Conservation (phyloP, 2,113 vertebrate genomes). For the Elachura formosa region DNA sequence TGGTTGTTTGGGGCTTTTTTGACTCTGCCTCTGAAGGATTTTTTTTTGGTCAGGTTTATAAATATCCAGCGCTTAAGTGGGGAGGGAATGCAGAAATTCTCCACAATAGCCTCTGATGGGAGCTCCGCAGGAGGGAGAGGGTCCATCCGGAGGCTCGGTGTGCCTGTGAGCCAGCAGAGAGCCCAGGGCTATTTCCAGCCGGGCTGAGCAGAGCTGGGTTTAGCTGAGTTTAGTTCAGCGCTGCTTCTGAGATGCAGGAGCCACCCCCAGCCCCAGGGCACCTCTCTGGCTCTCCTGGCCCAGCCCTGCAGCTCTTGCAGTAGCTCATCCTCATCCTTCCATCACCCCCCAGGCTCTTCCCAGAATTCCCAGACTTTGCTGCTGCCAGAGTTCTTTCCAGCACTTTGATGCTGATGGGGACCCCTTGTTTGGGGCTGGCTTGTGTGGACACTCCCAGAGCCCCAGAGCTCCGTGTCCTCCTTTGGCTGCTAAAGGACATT, state of each 20-base stretch:
- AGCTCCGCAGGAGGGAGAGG: neutral
- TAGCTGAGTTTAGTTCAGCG: neutral
- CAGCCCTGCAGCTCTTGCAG: neutral
- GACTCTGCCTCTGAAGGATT: neutral
- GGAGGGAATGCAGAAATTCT: neutral
- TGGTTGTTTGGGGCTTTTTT: neutral
- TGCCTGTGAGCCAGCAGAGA: neutral
- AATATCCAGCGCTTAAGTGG: conserved; percentile 12
- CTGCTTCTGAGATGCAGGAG: accelerated
- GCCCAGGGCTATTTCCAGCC: neutral
- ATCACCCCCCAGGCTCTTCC: accelerated
- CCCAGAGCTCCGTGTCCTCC: neutral
- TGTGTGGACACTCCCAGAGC: accelerated
- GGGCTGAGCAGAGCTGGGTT: accelerated
- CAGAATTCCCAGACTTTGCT: neutral
- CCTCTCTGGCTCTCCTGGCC: neutral
- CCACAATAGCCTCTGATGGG: neutral
- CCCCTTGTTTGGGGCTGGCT: accelerated
- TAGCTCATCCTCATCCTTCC: no score
- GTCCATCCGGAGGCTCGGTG: neutral
- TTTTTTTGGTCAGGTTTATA: conserved; percentile 35
- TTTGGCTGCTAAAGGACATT: neutral
- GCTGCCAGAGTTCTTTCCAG: neutral
- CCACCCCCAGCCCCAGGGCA: accelerated
- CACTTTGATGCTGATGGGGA: accelerated